Percentiles rank a stretch among this genome's conserved stretches.
phyloP scores from a whole-genome alignment of 2,888 invertebrate genomes.

The Dryobota labecula region DNA sequence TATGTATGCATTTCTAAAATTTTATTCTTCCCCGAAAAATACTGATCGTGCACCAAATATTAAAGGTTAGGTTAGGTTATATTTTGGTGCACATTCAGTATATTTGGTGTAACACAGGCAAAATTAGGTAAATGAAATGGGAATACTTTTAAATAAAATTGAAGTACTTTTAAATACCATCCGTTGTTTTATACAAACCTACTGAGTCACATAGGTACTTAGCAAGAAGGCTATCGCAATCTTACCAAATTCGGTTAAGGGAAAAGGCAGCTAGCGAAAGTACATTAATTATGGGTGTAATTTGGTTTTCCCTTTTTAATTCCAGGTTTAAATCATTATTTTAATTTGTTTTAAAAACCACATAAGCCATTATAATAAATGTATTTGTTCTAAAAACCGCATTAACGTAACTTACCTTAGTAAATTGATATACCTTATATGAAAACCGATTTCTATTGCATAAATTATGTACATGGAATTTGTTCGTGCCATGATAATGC shows the following conservation, averaged over 20 bases:
- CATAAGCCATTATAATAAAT: neutral
- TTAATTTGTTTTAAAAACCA: neutral
- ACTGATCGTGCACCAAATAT: no score
- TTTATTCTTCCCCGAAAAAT: no score
- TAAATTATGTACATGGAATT: neutral
- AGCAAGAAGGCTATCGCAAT: constrained; percentile 1
- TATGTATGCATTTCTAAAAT: no score
- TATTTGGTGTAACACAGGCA: no score
- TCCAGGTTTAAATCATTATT: no score
- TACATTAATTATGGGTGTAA: neutral
- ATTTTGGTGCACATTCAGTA: no score
- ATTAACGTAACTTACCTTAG: neutral
- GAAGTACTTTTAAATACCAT: no score
- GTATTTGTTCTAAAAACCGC: neutral
- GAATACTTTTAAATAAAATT: no score
- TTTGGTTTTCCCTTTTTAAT: constrained; percentile 3
- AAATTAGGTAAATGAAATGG: no score
- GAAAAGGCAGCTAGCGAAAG: neutral
- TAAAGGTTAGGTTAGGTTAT: no score
- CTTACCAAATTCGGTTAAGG: neutral
- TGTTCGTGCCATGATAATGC: neutral
- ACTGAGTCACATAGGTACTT: no score
- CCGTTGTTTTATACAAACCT: no score
- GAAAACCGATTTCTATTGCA: neutral
- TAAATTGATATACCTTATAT: neutral